Base-by-base conservation (phyloP, 1,140 invertebrate species). In the Nylanderia fulva region DNA sequence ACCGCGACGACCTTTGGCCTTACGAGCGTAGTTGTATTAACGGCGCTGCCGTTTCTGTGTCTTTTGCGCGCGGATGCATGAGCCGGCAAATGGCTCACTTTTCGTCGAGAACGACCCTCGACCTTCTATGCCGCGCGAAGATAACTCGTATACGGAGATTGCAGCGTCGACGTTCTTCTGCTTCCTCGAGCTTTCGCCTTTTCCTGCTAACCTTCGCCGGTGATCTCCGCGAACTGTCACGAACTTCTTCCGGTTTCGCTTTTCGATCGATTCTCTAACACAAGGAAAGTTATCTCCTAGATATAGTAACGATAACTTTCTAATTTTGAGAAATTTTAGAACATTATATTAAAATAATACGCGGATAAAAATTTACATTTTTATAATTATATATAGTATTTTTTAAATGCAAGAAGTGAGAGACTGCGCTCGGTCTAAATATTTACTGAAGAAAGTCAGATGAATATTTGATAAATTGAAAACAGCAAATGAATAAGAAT, bases 41-140 rank as follows among this genome's bases (percentile, higher is more conserved):
- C 54, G 58, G 75, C 75, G 56, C 74, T 72, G 66, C 63, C n/a
- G 64, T 87, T 86, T 82, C 84, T 87, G 68, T 79, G 77, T 66
- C 64, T 80, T n/a, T 87, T 54, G 77, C 84, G 29, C 58, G 27
- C 48, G 39, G 29, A 74, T 56, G 69, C 42, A 48, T 13, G 64
- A 68, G 24, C 21, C 52, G 42, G 11, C 54, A 56, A 52, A 60
- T 68, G 71, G 66, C 64, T 87, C 56, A 87, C 63, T 87, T 87
- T 87, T 87, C 75, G 77, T 71, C 61, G 84, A 86, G 79, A 29
- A 80, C 54, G 77, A 87, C 61, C 85, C 82, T 83, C 76, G 61
- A 86, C 76, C 69, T 87, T 83, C 54, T 18, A 24, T 45, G 54
- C 24, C 29, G 58, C 39, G 60, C 76, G 56, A 48, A 64, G 21